phyloP scores from a whole-genome alignment of 2,888 invertebrate species.

The Corbicula japonica region DNA sequence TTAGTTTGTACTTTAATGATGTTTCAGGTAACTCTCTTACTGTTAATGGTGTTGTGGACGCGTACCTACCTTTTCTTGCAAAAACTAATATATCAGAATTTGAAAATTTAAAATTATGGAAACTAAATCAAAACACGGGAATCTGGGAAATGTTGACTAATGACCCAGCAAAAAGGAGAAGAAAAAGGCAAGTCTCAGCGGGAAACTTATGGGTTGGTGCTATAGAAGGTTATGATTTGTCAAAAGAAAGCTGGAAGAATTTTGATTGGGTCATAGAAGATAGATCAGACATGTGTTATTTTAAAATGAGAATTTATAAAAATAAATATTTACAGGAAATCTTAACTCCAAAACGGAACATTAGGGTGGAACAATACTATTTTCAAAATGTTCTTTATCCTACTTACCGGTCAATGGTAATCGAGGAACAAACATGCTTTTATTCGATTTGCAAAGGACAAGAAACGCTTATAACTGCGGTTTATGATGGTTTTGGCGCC shows the following conservation, averaged over 20 bases:
- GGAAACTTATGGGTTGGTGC: background rate
- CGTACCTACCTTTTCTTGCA: background rate
- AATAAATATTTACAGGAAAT: background rate
- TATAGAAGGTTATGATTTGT: background rate
- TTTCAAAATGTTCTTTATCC: no score
- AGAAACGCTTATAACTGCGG: background rate
- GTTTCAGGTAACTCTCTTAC: background rate
- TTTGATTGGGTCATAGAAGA: background rate
- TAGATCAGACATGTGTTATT: background rate
- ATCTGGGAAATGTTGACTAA: background rate
- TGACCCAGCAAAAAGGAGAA: background rate
- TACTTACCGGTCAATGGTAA: no score
- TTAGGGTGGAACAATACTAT: no score
- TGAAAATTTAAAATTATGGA: slow-evolving; percentile 3
- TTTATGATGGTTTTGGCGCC: background rate
- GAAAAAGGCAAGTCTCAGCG: background rate
- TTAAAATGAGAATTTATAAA: background rate
- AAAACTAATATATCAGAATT: background rate
- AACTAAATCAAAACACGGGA: background rate
- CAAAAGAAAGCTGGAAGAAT: background rate
- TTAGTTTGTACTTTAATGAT: slow-evolving; percentile 6
- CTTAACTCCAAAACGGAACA: no score
- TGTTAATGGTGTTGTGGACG: background rate
- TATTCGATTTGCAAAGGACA: background rate
- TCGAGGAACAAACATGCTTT: no score